Evolutionary conservation across 2,113 vertebrate genomes (phyloP), one percentile per base, ranked within the genome.

Genomic region (Eubucco bourcierii): DNA sequence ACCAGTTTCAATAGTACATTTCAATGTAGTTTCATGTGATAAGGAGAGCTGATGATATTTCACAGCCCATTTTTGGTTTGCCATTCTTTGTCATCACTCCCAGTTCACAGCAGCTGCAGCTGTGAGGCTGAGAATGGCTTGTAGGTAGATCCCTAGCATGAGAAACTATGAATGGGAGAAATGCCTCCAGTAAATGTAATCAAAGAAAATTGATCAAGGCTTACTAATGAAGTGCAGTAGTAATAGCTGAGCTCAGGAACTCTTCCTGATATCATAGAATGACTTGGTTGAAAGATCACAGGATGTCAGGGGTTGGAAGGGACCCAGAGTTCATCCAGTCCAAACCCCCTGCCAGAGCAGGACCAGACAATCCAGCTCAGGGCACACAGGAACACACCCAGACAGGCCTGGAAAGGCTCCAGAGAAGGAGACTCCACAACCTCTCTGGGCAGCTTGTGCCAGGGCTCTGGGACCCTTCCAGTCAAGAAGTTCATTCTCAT

Each of bases 1-100:
- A 46, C 58, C 16, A 15, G 88, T 90, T 95, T 92, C 95, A 73
- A 28, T 9, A 72, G 81, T 58, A n/a, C 34, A n/a, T 91, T 79
- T 90, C 64, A 84, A 31, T 29, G 83, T 3, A 47, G 55, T 86
- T 90, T 61, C 58, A 37, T 21, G 34, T 53, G 58, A 2, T 10
- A n/a, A 61, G 72, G 27, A 80, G 88, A 87, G 72, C 63, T 90
- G 92, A 86, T 86, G 93, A 72, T 18, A 15, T 28, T 23, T 39
- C 5, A 7, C 46, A 92, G 80, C 53, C 76, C 83, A 28, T 17
- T 56, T 77, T 80, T 58, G 70, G 61, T 86, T 65, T 88, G 83
- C 15, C 52, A 58, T 71, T 93, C 65, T 76, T 91, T 91, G 68
- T 81, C 80, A 65, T 76, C 44, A 28, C 11, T 34, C 33, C 20